These are phyloP conservation scores for Cyrtonyx montezumae DNA, from an alignment of 2,113 vertebrate genomes.

Conservation along the genomic window DNA sequence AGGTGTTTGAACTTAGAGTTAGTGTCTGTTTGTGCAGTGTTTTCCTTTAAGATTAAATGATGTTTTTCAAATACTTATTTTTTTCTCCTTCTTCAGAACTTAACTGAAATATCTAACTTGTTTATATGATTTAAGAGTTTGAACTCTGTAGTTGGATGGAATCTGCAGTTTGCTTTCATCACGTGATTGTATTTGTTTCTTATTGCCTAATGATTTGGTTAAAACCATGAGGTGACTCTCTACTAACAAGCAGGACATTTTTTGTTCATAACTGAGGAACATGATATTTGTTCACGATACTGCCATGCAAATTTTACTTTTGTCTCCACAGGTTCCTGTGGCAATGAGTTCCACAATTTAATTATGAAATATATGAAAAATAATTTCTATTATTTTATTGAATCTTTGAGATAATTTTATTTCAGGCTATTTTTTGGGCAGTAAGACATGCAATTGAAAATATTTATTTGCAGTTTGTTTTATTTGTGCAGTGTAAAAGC, in stretches of 20 bases:
- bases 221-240: not conserved
- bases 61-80: not conserved
- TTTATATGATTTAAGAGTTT: not conserved
- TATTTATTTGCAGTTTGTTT: not conserved
- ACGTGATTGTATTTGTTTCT: not conserved
- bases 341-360: not conserved
- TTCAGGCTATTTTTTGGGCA: not conserved
- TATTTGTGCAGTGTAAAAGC: not conserved
- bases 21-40: not conserved
- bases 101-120: not conserved
- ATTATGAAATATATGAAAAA: not conserved
- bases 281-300: not conserved
- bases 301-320: not conserved
- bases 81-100: not conserved
- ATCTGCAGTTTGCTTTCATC: constrained; percentile 5
- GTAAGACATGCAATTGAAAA: not conserved
- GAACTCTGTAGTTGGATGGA: not conserved
- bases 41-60: constrained; percentile 29
- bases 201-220: not conserved
- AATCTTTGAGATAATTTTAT: not conserved
- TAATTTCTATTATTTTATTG: not conserved
- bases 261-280: not conserved
- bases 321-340: not conserved
- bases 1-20: constrained; percentile 33
- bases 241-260: not conserved